Evolutionary conservation across 1,140 invertebrate species (phyloP), one percentile per base, ranked within the genome.

Genomic region (Tenebrio molitor): DNA sequence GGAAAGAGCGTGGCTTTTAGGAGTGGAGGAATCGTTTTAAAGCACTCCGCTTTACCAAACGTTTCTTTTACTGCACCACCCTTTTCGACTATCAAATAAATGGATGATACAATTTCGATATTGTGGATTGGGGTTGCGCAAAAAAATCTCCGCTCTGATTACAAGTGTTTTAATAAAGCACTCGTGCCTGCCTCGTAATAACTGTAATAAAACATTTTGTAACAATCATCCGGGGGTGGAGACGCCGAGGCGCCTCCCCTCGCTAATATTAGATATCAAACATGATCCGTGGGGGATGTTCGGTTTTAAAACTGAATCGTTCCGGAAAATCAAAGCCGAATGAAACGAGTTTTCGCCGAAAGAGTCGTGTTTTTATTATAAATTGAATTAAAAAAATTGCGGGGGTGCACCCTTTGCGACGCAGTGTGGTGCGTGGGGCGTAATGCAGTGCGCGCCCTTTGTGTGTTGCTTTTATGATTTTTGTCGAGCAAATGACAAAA

Each of bases 1-100:
- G 75, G 75, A 76, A 78, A 76, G 73, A 76, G 77, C 77, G 77
- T 78, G 77, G 77, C 77, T 78, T 78, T 78, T 71, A 78, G 53
- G 50, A 50, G 39, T 68, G 42, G 66, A n/a, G n/a, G 67, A 75
- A 75, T 75, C 74, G 70, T 74, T 76, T 76, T 78, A 78, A 75
- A 78, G 74, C 77, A 67, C 64, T 75, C 73, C 72, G 70, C 73
- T 75, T 72, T 71, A 71, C 66, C 70, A 77, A 77, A 77, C 77
- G 72, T 73, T 76, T 76, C 74, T 72, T 70, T 74, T 74, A 76
- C 58, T 72, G 33, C 33, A 65, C 29, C 74, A 72, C 74, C 76
- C 72, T 71, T 76, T 76, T 64, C 58, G 36, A 23, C 64, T 63
- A 73, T 74, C 71, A 76, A 76, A 78, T 76, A 78, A 74, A 76